Evolutionary conservation across 2,797 vertebrate species (phyloP).

Genomic region (Amblyopsis hoosieri): DNA sequence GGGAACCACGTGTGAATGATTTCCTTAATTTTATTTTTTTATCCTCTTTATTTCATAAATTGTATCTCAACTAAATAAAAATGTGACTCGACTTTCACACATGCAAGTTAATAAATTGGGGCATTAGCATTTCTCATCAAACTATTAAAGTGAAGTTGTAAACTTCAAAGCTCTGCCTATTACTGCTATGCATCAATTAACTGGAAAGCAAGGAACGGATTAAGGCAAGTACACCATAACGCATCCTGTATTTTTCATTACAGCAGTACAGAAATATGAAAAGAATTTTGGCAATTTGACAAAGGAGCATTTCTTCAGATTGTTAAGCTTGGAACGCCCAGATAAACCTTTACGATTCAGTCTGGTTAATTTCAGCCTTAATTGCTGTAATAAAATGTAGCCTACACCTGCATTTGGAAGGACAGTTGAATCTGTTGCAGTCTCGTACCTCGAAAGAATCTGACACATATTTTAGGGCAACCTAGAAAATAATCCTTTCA

Average conservation of each 20-base stretch:
- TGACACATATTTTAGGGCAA: constrained; percentile 19
- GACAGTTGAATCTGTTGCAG: neutral
- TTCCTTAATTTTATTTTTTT: constrained; percentile 36
- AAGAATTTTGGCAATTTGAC: constrained; percentile 74
- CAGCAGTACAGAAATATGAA: constrained; percentile 66
- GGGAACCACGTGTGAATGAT: constrained; percentile 35
- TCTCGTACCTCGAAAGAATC: neutral
- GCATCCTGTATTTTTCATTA: constrained; percentile 61
- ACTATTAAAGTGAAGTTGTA: constrained; percentile 41
- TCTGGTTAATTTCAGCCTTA: constrained; percentile 16
- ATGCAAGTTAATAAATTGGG: constrained; percentile 36
- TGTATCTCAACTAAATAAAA: constrained; percentile 38
- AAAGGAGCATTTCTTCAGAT: constrained; percentile 43
- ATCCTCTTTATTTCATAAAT: constrained; percentile 5
- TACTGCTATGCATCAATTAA: constrained; percentile 46
- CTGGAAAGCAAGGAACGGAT: constrained; percentile 29
- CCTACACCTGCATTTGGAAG: neutral
- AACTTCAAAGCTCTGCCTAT: constrained; percentile 46
- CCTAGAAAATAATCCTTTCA: constrained; percentile 38
- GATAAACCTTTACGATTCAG: constrained; percentile 47
- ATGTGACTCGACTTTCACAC: constrained; percentile 15
- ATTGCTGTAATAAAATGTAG: neutral
- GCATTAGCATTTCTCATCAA: constrained; percentile 33
- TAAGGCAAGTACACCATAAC: constrained; percentile 55
- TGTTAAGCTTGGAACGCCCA: constrained; percentile 51